phyloP scores from a whole-genome alignment of 2,113 vertebrate genomes.

The Planiliza haematocheilus region DNA sequence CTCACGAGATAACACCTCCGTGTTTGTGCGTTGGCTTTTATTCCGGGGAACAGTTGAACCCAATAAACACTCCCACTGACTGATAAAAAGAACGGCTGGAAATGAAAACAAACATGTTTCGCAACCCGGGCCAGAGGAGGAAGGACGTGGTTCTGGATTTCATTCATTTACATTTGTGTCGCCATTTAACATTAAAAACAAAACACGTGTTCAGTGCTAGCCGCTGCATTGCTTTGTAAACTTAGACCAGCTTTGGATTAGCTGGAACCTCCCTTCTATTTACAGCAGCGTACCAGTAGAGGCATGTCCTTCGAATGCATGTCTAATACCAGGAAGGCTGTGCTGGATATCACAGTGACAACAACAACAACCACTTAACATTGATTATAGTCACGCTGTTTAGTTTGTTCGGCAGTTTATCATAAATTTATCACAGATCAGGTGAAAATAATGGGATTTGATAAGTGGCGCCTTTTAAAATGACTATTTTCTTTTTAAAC shows the following conservation, averaged over 20 bases:
- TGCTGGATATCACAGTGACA: conserved; percentile 22
- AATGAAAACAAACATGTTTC: conserved; percentile 17
- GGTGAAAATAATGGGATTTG: no score
- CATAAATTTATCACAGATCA: neutral
- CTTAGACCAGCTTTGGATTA: conserved; percentile 53
- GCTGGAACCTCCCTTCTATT: conserved; percentile 48
- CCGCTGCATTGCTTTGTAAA: conserved; percentile 1
- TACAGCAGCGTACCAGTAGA: conserved; percentile 36
- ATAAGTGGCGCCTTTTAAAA: neutral
- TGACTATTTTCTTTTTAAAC: neutral
- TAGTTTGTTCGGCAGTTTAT: neutral
- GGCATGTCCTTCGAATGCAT: conserved; percentile 25
- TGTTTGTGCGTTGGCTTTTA: neutral
- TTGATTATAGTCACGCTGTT: neutral
- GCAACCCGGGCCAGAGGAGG: neutral
- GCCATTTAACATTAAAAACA: no score
- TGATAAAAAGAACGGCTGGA: conserved; percentile 43
- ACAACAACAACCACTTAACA: neutral
- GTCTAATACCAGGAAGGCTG: conserved; percentile 7
- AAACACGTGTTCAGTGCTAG: neutral
- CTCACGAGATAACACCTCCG: conserved; percentile 12
- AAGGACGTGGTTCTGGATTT: neutral
- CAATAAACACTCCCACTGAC: conserved; percentile 42
- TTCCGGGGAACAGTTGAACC: neutral
- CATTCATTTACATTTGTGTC: neutral